Evolutionary conservation across 2,888 invertebrate genomes (phyloP), one percentile per base, ranked within the genome.

Genomic region (Synanthedon myopaeformis): DNA sequence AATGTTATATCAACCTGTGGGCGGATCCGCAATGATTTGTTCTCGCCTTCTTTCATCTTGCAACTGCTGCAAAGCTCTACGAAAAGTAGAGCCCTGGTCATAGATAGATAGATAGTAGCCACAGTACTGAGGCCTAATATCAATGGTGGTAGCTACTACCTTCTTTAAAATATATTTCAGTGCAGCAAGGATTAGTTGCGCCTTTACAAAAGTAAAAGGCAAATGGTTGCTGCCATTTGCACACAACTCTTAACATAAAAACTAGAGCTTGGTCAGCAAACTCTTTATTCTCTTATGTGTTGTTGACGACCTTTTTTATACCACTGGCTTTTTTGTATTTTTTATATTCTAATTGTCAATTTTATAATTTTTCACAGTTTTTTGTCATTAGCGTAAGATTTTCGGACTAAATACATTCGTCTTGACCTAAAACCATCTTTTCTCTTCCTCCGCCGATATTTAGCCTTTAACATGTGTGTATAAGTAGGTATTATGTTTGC

Each of bases 121-220:
- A 58, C 49, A 3, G 58, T 52, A n/a, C 28, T 48, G 6, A 58
- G 42, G 11, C 56, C 54, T n/a, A n/a, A 45, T 6, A 13, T 41
- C 55, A n/a, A 13, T 41, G 23, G 54, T 54, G 4, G 53, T 49
- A 13, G 49, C 6, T 4, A 58, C 45, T n/a, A 58, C 41, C 41
- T 53, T 35, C 42, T 50, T 53, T 23, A 56, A 41, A 12, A 58
- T 53, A 11, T 41, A 17, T 54, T 54, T 53, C n/a, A 55, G 41
- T 50, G 56, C 42, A 3, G 19, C 10, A 17, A n/a, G 41, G 28
- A n/a, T 50, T 35, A 11, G 49, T 55, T 6, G 55, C 53, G 6
- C 59, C 56, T 51, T 54, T 23, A 14, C 56, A 57, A 41, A 55
- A 59, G 45, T 59, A 59, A 50, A 50, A 59, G 13, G 56, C 59